phyloP scores from a whole-genome alignment of 2,113 vertebrate genomes.

The Erythrocercus mccallii region DNA sequence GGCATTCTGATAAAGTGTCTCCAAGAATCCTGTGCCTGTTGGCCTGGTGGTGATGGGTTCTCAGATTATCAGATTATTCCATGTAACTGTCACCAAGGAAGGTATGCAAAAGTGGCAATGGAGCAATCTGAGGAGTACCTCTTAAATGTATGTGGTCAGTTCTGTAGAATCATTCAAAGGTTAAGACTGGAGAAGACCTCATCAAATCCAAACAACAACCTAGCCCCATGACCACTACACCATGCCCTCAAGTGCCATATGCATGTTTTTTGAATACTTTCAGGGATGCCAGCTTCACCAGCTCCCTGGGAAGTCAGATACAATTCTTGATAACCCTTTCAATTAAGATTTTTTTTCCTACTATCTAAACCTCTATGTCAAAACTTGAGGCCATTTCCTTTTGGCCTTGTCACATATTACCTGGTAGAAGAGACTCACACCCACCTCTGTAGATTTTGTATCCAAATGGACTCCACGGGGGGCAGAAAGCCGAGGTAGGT shows the following conservation, averaged over 20 bases:
- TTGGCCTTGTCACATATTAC: neutral
- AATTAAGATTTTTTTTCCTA: neutral
- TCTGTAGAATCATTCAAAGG: neutral
- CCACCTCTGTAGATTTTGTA: too few species aligned
- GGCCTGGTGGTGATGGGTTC: neutral
- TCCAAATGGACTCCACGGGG: too few species aligned
- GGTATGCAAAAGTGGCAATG: neutral
- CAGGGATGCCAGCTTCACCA: too few species aligned
- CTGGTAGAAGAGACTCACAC: neutral
- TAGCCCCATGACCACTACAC: neutral
- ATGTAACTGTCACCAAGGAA: neutral
- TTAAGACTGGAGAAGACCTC: neutral
- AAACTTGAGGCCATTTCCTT: neutral
- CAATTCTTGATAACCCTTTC: neutral
- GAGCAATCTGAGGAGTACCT: neutral
- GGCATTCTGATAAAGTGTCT: constrained; percentile 46
- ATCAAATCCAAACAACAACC: neutral
- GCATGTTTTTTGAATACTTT: neutral
- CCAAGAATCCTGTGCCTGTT: neutral
- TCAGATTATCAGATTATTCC: neutral
- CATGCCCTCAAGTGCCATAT: neutral
- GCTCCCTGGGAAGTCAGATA: neutral
- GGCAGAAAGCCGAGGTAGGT: too few species aligned
- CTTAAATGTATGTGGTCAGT: neutral
- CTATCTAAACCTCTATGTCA: neutral